These are phyloP conservation scores for Naso thynnoides DNA, from an alignment of 2,797 vertebrate species.

Conservation along the genomic window DNA sequence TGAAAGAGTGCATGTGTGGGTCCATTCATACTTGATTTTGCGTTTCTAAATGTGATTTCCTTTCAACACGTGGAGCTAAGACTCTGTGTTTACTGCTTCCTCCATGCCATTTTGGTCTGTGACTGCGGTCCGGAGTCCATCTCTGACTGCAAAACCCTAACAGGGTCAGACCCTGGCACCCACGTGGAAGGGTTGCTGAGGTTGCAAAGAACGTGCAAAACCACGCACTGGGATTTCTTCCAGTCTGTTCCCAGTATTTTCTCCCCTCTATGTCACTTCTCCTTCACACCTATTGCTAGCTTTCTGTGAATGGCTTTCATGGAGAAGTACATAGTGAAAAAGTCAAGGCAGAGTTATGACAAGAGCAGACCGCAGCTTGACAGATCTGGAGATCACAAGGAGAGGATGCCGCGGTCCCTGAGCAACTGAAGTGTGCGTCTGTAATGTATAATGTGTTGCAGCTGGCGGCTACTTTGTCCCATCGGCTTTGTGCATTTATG, in stretches of 20 bases:
- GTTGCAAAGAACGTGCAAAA: conserved; percentile 4
- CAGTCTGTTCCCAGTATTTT: conserved; percentile 51
- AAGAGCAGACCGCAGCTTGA: conserved; percentile 62
- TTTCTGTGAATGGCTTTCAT: conserved; percentile 62
- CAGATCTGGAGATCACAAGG: conserved; percentile 69
- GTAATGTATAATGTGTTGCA: conserved; percentile 66
- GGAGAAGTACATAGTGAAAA: conserved; percentile 36
- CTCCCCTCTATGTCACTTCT: conserved; percentile 55
- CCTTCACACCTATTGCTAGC: conserved; percentile 58
- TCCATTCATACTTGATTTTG: conserved; percentile 27
- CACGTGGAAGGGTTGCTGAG: conserved; percentile 25
- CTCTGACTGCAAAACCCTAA: conserved; percentile 30
- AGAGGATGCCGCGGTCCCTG: conserved; percentile 63
- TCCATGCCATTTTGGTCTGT: conserved; percentile 18
- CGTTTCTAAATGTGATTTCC: conserved; percentile 33
- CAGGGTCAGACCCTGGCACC: conserved; percentile 12
- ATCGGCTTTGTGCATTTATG: conserved; percentile 50
- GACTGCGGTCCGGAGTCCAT: conserved; percentile 28
- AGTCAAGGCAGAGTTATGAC: conserved; percentile 55
- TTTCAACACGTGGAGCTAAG: conserved; percentile 35
- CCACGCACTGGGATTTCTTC: conserved; percentile 34
- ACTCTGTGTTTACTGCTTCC: conserved; percentile 20
- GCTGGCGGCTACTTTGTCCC: conserved; percentile 58
- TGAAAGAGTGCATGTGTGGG: conserved; percentile 8
- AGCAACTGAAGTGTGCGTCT: conserved; percentile 58